Percentiles rank a stretch among this genome's conserved stretches.
Evolutionary conservation across 2,113 vertebrate genomes (phyloP).

Genomic region (Pachyramphus minor): DNA sequence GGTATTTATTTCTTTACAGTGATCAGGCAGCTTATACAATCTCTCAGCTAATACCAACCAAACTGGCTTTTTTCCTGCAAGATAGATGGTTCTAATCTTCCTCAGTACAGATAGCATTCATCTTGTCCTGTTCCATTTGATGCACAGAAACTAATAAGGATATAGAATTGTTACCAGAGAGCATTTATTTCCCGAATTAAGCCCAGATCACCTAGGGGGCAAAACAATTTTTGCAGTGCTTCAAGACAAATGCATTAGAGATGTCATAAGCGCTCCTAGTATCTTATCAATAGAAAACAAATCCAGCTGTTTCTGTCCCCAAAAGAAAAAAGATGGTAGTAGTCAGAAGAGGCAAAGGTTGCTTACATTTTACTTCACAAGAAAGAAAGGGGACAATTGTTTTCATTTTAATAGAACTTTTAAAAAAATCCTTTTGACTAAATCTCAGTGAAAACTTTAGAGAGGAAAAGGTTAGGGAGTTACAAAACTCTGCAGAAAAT

Average conservation of each 20-base stretch:
- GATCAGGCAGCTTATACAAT: neutral
- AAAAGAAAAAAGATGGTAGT: neutral
- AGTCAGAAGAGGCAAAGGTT: neutral
- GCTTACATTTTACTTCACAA: neutral
- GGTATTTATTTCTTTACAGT: neutral
- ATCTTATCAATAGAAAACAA: constrained; percentile 46
- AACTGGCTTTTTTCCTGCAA: neutral
- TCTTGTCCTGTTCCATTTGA: constrained; percentile 23
- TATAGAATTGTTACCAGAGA: constrained; percentile 46
- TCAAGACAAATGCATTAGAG: constrained; percentile 52
- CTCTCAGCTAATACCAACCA: neutral
- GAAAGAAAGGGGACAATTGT: neutral
- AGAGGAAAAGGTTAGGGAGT: neutral
- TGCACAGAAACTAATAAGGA: constrained; percentile 48
- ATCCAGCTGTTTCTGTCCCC: neutral
- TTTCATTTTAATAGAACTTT: neutral
- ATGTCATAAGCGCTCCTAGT: neutral
- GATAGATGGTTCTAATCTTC: constrained; percentile 58
- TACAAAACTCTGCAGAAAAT: neutral
- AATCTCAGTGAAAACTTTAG: neutral
- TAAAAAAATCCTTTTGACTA: neutral
- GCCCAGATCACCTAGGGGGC: constrained; percentile 32
- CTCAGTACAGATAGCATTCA: constrained; percentile 12
- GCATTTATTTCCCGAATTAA: constrained; percentile 62
- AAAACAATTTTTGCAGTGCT: constrained; percentile 47